Base-by-base conservation (phyloP, 2,797 vertebrate genomes). In the Lindbergichthys nudifrons region DNA sequence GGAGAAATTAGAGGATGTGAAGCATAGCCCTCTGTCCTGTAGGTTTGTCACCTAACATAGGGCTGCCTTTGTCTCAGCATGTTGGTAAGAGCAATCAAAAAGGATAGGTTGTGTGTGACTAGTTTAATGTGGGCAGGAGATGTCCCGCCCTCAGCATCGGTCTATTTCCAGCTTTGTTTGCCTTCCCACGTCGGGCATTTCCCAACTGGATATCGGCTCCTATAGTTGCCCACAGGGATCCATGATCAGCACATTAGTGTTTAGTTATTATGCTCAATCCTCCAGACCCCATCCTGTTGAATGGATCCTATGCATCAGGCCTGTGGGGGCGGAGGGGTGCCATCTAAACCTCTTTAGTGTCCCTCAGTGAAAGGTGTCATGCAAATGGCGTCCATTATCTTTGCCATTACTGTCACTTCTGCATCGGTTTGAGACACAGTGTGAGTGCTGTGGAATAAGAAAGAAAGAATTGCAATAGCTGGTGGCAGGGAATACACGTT, bases 331-430 rank as follows among this genome's bases (percentile, higher is more conserved):
- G 54, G 64, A 85, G 73, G 63, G 77, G 77, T 67, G 73, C 81
- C 80, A 83, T 90, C 80, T 75, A 82, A 90, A 87, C 82, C 83
- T 87, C 83, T 87, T 87, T 81, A 85, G 75, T 82, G 84, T 79
- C 67, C 85, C 81, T 83, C 79, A 81, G 82, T 86, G 83, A 84
- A 89, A 90, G 84, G 87, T 90, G 86, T 85, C 89, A 91, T 88
- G 90, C 87, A 91, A 89, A 92, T 93, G 69, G 67, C 77, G 82
- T 81, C 88, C 70, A 81, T 91, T 91, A 90, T 91, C 66, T 78
- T 76, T 71, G 68, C 69, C 86, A 85, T 90, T 84, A 85, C 74
- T 74, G 80, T 63, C 69, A 54, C 80, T 79, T 68, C 60, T 62
- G 48, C 48, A 63, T 71, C 77, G 71, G 71, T 18, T 36, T 46